These are phyloP conservation scores for Pteromalus puparum DNA, from an alignment of 1,140 invertebrate species.

Conservation along the genomic window DNA sequence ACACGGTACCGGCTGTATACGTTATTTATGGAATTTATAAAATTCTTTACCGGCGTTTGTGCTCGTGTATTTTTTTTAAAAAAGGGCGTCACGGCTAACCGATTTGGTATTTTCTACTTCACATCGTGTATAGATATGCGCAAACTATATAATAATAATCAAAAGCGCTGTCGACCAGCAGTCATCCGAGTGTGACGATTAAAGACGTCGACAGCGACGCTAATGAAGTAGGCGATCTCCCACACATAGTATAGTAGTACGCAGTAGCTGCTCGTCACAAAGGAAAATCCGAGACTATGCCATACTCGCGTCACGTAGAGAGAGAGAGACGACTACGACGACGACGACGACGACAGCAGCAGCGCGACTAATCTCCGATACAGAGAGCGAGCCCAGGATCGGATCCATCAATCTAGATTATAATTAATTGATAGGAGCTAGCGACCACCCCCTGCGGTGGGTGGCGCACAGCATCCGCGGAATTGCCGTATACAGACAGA, in stretches of 20 bases:
- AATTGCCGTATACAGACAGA: slow-evolving; percentile 42
- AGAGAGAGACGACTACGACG: not conserved
- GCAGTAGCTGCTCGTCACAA: not conserved
- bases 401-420: slow-evolving; percentile 76
- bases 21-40: too few relatives aligned
- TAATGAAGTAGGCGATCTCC: not conserved
- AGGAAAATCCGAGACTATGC: not conserved
- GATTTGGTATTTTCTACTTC: too few relatives aligned
- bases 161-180: not conserved
- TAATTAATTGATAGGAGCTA: slow-evolving; percentile 75
- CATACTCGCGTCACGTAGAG: not conserved
- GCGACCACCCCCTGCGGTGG: slow-evolving; percentile 65
- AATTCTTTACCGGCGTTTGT: too few relatives aligned
- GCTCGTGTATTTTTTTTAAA: too few relatives aligned
- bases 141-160: too few relatives aligned
- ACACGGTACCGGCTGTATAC: too few relatives aligned
- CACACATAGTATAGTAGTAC: not conserved
- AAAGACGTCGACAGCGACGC: not conserved
- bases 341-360: slow-evolving; percentile 50
- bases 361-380: slow-evolving; percentile 73
- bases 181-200: not conserved
- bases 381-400: slow-evolving; percentile 60
- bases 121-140: too few relatives aligned
- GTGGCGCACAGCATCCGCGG: slow-evolving; percentile 61
- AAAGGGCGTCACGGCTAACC: not conserved